These are phyloP conservation scores for Euclidia mi DNA, from an alignment of 2,888 invertebrate genomes.

Conservation along the genomic window DNA sequence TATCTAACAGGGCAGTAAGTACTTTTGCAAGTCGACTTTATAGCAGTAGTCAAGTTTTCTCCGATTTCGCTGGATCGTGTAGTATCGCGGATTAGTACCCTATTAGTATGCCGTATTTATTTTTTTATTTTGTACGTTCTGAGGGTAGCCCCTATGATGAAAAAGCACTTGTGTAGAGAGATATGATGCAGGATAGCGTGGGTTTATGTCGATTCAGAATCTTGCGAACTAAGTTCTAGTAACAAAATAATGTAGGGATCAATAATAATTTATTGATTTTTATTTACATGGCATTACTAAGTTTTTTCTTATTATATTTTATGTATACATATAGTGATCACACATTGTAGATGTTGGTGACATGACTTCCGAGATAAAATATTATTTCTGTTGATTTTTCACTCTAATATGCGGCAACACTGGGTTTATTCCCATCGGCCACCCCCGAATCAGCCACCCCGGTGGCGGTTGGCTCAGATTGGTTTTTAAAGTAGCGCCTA, in stretches of 20 bases:
- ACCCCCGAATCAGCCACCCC: no score
- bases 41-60: no score
- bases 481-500: no score
- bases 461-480: no score
- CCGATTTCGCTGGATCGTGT: neutral
- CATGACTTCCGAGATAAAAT: no score
- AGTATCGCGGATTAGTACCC: no score
- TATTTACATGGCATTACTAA: neutral
- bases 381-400: no score
- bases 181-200: neutral
- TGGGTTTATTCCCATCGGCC: no score
- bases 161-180: constrained; percentile 10
- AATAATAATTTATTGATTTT: constrained; percentile 1
- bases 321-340: constrained; percentile 8
- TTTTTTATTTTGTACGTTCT: constrained; percentile 31
- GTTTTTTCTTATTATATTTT: constrained; percentile 4
- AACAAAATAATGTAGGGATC: constrained; percentile 9
- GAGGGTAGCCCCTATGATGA: constrained; percentile 41
- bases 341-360: constrained; percentile 1
- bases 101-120: no score
- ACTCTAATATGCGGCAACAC: no score
- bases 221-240: constrained; percentile 2
- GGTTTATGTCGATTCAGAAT: constrained; percentile 9
- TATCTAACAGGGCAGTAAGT: no score
- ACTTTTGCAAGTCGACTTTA: no score